Evolutionary conservation across 1,140 invertebrate species (phyloP), one percentile per base, ranked within the genome.

Genomic region (Leptinotarsa defecta): DNA sequence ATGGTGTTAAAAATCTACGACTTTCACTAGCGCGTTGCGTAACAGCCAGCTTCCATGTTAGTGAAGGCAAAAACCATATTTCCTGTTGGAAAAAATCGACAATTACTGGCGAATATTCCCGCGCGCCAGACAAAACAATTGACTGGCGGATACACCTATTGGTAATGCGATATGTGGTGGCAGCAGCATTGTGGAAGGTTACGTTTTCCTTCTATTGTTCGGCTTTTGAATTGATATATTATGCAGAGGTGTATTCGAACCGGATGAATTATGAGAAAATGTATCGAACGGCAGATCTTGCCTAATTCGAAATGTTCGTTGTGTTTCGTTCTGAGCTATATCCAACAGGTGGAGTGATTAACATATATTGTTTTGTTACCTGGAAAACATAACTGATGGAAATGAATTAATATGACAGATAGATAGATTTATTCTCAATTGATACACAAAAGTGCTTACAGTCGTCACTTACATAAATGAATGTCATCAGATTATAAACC

Each of bases 41-140:
- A 71, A 71, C 17, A 52, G 19, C 20, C 69, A 71, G 69, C 48
- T 71, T 71, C 49, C 69, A 71, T 61, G 69, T 71, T 61, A 71
- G 69, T 57, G 69, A 71, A 71, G 48, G 69, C 69, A 71, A 71
- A 71, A 71, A 71, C 69, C 69, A 71, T 71, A 71, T 71, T 71
- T 71, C 69, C 69, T 71, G 69, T 71, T 71, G 68, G 43, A 69
- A 69, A 71, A 71, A 71, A 71, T 48, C 22, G 34, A 71, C 69
- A 71, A 71, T 71, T 71, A 71, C 52, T 17, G 24, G 48, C 69
- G 69, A 61, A 71, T 52, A 71, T 57, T 71, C 69, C 48, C 52
- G 34, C 52, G 48, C 69, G 57, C 49, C 69, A 71, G 69, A 71
- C 69, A 57, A 52, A 71, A 71, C 69, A 71, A 71, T 71, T 24